Evolutionary conservation across 2,797 vertebrate species (phyloP), one percentile per base, ranked within the genome.

Genomic region (Poeciliopsis gracilis): DNA sequence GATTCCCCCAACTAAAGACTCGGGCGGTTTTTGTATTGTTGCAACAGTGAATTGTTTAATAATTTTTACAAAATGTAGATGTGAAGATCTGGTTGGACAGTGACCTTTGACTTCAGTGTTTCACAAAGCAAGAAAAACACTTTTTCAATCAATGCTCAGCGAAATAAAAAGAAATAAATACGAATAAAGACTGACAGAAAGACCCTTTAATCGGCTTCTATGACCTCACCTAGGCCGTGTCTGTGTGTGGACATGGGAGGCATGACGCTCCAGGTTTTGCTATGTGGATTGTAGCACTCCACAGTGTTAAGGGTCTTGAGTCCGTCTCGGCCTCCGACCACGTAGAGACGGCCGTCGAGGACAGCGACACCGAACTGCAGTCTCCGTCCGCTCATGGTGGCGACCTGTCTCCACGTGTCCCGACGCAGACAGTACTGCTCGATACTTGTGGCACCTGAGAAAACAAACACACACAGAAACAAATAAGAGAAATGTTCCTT

Each of bases 231-330:
- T 66, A 99, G 96, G 71, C 98, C 98, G 0, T 99, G 98, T 79
- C 98, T 96, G 86, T 99, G 98, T 13, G 98, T 99, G 74, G 98
- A 99, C 98, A 99, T 99, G 12, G 98, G 97, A 4, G 98, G 98
- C 98, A 99, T 98, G 85, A 99, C 96, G 51, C 97, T 99, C 98
- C 98, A 99, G 11, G 96, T 96, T 95, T 98, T 98, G 75, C 97
- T 97, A 87, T 97, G 97, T 2, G 98, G 98, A 86, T 98, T 99
- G 93, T 99, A 99, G 91, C 98, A 99, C 86, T 99, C 98, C 83
- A 99, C 98, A 0, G 97, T 98, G 93, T 99, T 99, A 66, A 99
- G 93, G 3, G 98, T 99, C 94, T 99, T 99, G 77, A 99, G 95
- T 72, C 98, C 98, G 25, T 99, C 98, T 89, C 98, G 95, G 43